Conservation (phyloP, 2,797 vertebrate genomes). For the Orestias chungarensis region DNA sequence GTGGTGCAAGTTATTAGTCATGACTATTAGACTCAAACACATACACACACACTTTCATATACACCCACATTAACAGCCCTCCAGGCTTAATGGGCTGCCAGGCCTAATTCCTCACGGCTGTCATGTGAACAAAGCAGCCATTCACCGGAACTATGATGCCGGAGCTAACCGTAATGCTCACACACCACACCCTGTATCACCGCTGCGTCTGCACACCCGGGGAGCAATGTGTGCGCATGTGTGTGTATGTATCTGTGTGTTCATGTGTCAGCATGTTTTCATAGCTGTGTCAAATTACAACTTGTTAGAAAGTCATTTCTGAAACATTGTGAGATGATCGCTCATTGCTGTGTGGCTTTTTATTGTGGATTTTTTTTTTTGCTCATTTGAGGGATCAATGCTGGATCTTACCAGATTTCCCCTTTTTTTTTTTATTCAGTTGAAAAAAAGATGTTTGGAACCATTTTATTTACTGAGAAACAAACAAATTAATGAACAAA, state of each 20-base stretch:
- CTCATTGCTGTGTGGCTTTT: background rate
- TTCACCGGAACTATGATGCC: conserved; percentile 81
- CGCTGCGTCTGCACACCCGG: conserved; percentile 52
- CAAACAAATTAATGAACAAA: background rate
- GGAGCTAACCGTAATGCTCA: conserved; percentile 74
- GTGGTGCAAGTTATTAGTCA: conserved; percentile 80
- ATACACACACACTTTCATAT: conserved; percentile 26
- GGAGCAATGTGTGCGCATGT: conserved; percentile 16
- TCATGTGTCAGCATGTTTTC: conserved; percentile 68
- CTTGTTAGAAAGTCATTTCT: conserved; percentile 73
- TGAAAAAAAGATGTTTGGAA: background rate
- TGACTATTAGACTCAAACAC: conserved; percentile 73
- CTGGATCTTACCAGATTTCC: background rate
- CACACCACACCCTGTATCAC: conserved; percentile 72
- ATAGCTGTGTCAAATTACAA: conserved; percentile 77
- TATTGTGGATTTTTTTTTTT: background rate
- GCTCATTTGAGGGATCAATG: background rate
- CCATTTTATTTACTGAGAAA: background rate
- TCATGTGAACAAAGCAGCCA: conserved; percentile 84
- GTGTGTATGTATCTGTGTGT: conserved; percentile 19
- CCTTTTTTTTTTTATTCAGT: background rate
- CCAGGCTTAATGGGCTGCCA: conserved; percentile 75
- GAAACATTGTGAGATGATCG: conserved; percentile 51
- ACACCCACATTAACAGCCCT: conserved; percentile 61
- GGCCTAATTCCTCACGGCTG: conserved; percentile 81